Conservation (phyloP, 2,797 vertebrate genomes). For the Sebastes iracundus region DNA sequence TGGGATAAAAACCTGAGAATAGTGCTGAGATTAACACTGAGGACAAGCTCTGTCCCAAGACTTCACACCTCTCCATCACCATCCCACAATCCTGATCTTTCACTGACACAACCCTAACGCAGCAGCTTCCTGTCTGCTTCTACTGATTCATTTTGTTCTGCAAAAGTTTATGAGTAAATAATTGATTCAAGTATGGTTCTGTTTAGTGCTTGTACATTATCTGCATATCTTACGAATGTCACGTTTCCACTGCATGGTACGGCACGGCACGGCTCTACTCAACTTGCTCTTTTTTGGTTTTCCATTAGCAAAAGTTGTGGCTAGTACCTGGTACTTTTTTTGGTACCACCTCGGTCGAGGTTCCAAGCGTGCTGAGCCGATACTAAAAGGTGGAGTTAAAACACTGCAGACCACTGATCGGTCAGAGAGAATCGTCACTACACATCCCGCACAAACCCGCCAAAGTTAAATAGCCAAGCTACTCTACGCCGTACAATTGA, state of each 20-base stretch:
- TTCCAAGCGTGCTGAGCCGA: not conserved
- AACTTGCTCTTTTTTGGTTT: not conserved
- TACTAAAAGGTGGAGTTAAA: not conserved
- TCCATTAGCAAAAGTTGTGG: no score
- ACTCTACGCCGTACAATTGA: no score
- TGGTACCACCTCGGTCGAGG: not conserved
- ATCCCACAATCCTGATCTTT: not conserved
- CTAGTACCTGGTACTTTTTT: not conserved
- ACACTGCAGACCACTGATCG: not conserved
- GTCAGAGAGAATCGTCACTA: not conserved
- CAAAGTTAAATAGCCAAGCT: no score
- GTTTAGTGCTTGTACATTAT: not conserved
- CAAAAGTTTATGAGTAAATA: not conserved
- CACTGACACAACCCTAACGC: not conserved
- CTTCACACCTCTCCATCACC: not conserved
- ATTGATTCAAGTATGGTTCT: not conserved
- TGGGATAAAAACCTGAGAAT: not conserved
- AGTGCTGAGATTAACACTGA: not conserved
- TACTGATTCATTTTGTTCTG: not conserved
- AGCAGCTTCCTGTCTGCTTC: not conserved
- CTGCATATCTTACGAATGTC: not conserved
- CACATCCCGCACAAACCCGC: no score
- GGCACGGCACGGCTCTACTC: not conserved
- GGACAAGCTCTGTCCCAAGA: not conserved
- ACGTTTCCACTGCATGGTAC: not conserved